A percentile compares a stretch with the other conserved stretches of the same genome.
Evolutionary conservation across 2,797 vertebrate genomes (phyloP).

Genomic region (Ctenopoma multispine): DNA sequence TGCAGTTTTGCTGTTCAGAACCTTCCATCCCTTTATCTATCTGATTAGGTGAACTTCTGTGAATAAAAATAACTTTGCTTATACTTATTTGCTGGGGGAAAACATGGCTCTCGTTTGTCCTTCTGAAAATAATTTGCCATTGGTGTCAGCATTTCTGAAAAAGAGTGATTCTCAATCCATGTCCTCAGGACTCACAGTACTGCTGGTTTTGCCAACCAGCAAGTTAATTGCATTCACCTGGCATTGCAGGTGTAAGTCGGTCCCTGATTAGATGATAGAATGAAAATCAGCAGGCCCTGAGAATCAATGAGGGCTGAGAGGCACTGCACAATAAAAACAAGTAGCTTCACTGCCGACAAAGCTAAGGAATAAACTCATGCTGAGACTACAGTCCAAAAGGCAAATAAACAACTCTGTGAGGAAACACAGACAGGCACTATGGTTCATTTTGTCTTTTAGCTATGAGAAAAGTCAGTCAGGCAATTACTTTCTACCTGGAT

Average conservation of each 20-base stretch:
- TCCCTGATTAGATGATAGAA: conserved; percentile 55
- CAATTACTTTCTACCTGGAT: conserved; percentile 29
- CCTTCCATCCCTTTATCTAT: conserved; percentile 17
- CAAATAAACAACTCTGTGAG: conserved; percentile 59
- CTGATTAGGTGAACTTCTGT: conserved; percentile 6
- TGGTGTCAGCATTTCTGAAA: conserved; percentile 54
- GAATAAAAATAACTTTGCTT: conserved; percentile 11
- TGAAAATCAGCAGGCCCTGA: conserved; percentile 51
- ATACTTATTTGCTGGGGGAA: not conserved
- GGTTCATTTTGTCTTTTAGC: conserved; percentile 40
- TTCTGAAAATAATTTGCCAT: conserved; percentile 39
- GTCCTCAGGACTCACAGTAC: conserved; percentile 45
- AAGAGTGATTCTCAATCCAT: conserved; percentile 25
- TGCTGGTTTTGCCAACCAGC: conserved; percentile 41
- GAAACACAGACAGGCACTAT: conserved; percentile 19
- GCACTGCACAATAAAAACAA: conserved; percentile 31
- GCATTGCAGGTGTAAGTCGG: conserved; percentile 54
- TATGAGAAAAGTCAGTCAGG: conserved; percentile 27
- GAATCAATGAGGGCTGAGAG: conserved; percentile 41
- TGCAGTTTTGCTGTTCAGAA: not conserved
- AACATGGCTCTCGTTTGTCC: conserved; percentile 30
- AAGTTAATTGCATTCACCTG: conserved; percentile 62
- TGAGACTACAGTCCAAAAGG: conserved; percentile 32
- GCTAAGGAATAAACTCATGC: conserved; percentile 59
- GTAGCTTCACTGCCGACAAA: conserved; percentile 36